Evolutionary conservation across 2,888 invertebrate genomes (phyloP), one percentile per base, ranked within the genome.

Genomic region (Lomographa bimaculata): DNA sequence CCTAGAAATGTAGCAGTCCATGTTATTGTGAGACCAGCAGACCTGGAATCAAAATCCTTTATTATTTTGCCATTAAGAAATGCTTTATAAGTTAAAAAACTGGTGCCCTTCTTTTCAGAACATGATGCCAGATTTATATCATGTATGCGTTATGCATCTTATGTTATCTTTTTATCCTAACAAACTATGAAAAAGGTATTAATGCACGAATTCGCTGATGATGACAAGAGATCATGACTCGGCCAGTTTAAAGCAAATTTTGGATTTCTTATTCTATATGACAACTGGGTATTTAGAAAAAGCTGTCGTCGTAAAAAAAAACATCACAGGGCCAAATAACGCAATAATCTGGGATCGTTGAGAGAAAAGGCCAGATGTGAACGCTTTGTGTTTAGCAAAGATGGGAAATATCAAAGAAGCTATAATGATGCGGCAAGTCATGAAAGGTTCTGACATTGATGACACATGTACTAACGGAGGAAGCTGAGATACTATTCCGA

Each of bases 261-360:
- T 98, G 42, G 96, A 96, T 76, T 99, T 99, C 72, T 95, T 97
- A 64, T 97, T 95, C 69, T 94, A 95, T 71, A 91, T 97, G 69
- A 95, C 95, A 24, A 91, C 94, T 57, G 93, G 97, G 0, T 96
- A 97, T 72, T 93, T 96, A 90, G 96, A 96, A 69, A 93, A 95
- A 64, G 96, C 97, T 16, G 79, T 83, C 53, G 90, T 73, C 52
- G 90, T 78, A 42, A 92, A 78, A 51, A 90, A 74, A 50, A 91
- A 91, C 63, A 69, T 89, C 33, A 59, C 74, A 2, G 82, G 91
- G 1, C 91, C 93, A 10, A 93, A 93, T 61, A 94, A 92, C 43
- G 91, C 92, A 35, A 93, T 95, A 0, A 97, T 99, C 29, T 99
- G 99, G 99, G 94, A 94, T 54, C 98, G 97, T 75, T 92, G 99